Base-by-base conservation (phyloP, 2,797 vertebrate species). In the Lateolabrax maculatus region DNA sequence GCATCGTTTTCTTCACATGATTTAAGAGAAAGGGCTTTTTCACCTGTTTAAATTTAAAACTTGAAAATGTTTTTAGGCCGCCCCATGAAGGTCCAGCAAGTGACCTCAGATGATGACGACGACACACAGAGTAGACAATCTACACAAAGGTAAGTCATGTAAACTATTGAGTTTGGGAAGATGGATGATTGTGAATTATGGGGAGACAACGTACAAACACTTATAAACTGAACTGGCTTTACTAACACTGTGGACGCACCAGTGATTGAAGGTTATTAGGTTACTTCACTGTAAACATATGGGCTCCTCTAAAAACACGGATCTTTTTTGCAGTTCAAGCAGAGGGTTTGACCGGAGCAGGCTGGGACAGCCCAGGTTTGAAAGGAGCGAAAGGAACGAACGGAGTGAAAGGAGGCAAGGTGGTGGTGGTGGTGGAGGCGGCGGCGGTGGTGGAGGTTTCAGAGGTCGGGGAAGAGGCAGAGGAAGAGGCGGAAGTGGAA, bases 41-140 rank as follows among this genome's bases (percentile, higher is more conserved):
- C 21, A 18, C 6, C 25, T 12, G 6, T 36, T n/a, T 15, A 13
- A 37, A 39, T 12, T 6, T 4, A 6, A 34, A 34, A 4, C 6
- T 34, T 34, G 3, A 34, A 34, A 34, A 34, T 34, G 31, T 27
- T 68, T 71, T 4, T 46, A 98, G 97, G 98, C 16, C 96, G 95
- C 1, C 96, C 97, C 37, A 98, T 98, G 97, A 98, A 97, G 88
- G 97, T 99, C 73, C 97, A 98, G 83, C 95, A 97, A 48, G 95
- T 97, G 80, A 96, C 96, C 0, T 96, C 96, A 93, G 97, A 97
- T 66, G 31, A 34, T 34, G 31, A n/a, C n/a, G 94, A 91, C 0
- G 95, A 96, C 71, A 87, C 94, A 53, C 95, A 96, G 61, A 95
- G 94, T 71, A 95, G 96, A 92, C 93, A 89, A 84, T 87, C 95